phyloP scores from a whole-genome alignment of 2,113 vertebrate genomes.

The Beaufortia kweichowensis region DNA sequence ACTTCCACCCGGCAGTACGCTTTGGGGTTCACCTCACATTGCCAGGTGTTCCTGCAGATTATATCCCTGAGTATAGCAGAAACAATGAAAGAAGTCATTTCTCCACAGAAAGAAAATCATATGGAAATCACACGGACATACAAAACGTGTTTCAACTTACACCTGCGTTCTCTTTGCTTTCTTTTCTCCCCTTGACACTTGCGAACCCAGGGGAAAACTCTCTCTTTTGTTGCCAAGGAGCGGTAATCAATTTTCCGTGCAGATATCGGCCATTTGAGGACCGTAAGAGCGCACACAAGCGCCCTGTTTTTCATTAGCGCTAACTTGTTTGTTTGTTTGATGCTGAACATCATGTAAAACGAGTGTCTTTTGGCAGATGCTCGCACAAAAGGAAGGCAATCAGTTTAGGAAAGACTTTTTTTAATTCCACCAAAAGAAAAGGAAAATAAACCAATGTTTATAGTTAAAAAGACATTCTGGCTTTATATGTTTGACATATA shows the following conservation, averaged over 20 bases:
- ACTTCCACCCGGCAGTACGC: background rate
- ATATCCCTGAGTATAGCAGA: slow-evolving; percentile 21
- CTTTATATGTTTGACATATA: background rate
- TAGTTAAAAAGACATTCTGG: slow-evolving; percentile 36
- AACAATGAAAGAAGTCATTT: background rate
- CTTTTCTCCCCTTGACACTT: slow-evolving; percentile 18
- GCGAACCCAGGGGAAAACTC: slow-evolving; percentile 15
- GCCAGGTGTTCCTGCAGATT: slow-evolving; percentile 24
- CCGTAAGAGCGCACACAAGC: slow-evolving; percentile 21
- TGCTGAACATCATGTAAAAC: slow-evolving; percentile 50
- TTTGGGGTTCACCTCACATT: background rate
- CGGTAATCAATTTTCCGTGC: slow-evolving; percentile 23
- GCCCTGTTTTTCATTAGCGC: slow-evolving; percentile 62
- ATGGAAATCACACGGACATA: background rate
- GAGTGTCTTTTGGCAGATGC: slow-evolving; percentile 59
- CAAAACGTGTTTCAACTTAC: slow-evolving; percentile 30
- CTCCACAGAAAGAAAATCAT: slow-evolving; percentile 5
- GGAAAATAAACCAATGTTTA: slow-evolving; percentile 49
- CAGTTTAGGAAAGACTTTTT: slow-evolving; percentile 53
- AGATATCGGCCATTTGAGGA: background rate
- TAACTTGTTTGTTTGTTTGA: slow-evolving; percentile 66
- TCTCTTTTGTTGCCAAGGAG: slow-evolving; percentile 10
- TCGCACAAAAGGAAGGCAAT: slow-evolving; percentile 60
- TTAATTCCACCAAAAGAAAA: slow-evolving; percentile 57
- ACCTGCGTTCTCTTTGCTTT: slow-evolving; percentile 29